These are phyloP conservation scores for Grus americana DNA, from an alignment of 2,113 vertebrate species.

Conservation along the genomic window DNA sequence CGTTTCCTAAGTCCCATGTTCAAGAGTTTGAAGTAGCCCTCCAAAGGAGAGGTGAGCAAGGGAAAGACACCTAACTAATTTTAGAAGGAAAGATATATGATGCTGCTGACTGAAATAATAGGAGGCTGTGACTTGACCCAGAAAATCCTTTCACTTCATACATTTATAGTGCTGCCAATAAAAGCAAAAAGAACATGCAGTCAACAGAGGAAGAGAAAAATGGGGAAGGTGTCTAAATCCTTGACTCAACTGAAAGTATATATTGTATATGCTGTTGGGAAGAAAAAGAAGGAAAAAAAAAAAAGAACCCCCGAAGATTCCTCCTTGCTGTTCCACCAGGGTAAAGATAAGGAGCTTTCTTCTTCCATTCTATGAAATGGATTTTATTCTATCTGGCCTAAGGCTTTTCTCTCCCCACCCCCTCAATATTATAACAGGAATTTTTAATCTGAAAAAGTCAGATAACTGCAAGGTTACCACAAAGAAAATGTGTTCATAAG, in stretches of 20 bases:
- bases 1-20: not conserved
- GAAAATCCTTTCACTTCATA: constrained; percentile 34
- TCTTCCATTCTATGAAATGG: not conserved
- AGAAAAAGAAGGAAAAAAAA: accelerated
- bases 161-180: not conserved
- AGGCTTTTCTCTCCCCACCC: not conserved
- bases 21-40: not conserved
- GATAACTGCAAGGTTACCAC: not conserved
- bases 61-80: not conserved
- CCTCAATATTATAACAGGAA: not conserved
- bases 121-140: constrained; percentile 38
- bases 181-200: constrained; percentile 2
- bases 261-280: not conserved
- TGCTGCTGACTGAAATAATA: constrained; percentile 30
- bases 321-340: not conserved
- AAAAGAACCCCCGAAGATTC: not conserved
- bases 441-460: constrained; percentile 3
- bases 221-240: not conserved
- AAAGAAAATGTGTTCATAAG: not conserved
- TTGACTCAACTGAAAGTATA: not conserved
- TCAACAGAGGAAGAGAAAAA: constrained; percentile 12
- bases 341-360: not conserved
- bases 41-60: not conserved
- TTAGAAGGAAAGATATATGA: constrained; percentile 47
- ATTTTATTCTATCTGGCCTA: constrained; percentile 1